Evolutionary conservation across 2,888 invertebrate genomes (phyloP), one percentile per base, ranked within the genome.

Genomic region (Dasysyrphus albostriatus): DNA sequence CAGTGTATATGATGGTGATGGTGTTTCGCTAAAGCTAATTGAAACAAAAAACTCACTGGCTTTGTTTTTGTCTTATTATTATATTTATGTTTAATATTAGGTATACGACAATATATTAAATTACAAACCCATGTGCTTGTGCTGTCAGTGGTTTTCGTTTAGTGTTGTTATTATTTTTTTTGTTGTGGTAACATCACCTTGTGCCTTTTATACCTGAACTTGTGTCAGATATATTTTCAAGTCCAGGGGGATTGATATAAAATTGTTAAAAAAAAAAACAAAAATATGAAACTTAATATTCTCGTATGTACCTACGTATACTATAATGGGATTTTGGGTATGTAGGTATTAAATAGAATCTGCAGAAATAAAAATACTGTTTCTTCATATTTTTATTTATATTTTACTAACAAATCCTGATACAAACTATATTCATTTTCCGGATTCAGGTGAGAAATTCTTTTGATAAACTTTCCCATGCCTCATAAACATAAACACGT

Each of bases 111-210:
- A 69, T 69, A 69, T 69, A 69, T 69, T 54, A 29, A 54, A 29
- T 69, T 69, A 29, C 69, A 34, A 74, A 78, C 69, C 70, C 24
- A 24, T 24, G 24, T 24, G 24, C 24, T 24, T 69, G 19, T 56
- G 73, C 79, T 58, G 49, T 61, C 39, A 61, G 79, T 83, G 74
- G 79, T 79, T 83, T 79, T 47, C 67, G 14, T 44, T 73, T 49
- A 73, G 34, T 54, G 29, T 54, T 19, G 19, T 49, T 47, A 47
- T 47, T 47, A 16, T 39, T 39, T 37, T 56, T 16, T 14, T 37
- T 47, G 49, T 70, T 73, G 29, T 34, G 79, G 61, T 54, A 77
- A 77, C 73, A 54, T 78, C 79, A 79, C 83, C 74, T 63, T 44
- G 49, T 61, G 42, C 61, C 37, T 54, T 54, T 42, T 54, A 44